Evolutionary conservation across 2,888 invertebrate species (phyloP), one percentile per base, ranked within the genome.

Genomic region (Malacosoma neustria): DNA sequence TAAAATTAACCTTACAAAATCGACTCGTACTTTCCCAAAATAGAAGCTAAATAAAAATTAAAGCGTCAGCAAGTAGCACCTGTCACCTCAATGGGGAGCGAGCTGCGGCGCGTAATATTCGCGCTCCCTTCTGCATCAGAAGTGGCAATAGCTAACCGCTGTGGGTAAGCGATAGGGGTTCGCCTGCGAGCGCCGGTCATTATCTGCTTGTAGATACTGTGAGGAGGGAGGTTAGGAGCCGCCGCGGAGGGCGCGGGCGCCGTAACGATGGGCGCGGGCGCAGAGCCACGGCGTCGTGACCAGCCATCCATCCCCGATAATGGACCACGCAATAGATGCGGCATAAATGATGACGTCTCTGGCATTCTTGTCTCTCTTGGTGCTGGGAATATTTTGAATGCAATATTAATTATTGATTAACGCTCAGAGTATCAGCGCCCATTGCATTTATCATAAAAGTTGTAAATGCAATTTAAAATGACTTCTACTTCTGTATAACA

Each of bases 11-110:
- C n/a, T n/a, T n/a, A n/a, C n/a, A n/a, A n/a, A n/a, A n/a, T n/a
- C n/a, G n/a, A n/a, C n/a, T n/a, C n/a, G n/a, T n/a, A 22, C 22
- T 22, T 7, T 22, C 4, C 22, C 22, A 22, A 58, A 67, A 37
- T 4, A 40, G 15, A 35, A 40, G 37, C 14, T 37, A 42, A 50
- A 49, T 22, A 22, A 52, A 39, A 56, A 51, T 52, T 58, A 52
- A 51, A 57, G 64, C 60, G 60, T 50, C 45, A 47, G 58, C 60
- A 52, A 49, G 58, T 22, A 62, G 66, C 71, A 74, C 74, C 72
- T 71, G 74, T 67, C 57, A 81, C 82, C 77, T 84, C 81, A 57
- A 67, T 73, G 43, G 82, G 82, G 37, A 82, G 67, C n/a, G 81
- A 79, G 46, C 76, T 67, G 11, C 81, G 56, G 30, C 81, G 73